Base-by-base conservation (phyloP, 2,888 invertebrate species). In the Oscheius sp. region DNA sequence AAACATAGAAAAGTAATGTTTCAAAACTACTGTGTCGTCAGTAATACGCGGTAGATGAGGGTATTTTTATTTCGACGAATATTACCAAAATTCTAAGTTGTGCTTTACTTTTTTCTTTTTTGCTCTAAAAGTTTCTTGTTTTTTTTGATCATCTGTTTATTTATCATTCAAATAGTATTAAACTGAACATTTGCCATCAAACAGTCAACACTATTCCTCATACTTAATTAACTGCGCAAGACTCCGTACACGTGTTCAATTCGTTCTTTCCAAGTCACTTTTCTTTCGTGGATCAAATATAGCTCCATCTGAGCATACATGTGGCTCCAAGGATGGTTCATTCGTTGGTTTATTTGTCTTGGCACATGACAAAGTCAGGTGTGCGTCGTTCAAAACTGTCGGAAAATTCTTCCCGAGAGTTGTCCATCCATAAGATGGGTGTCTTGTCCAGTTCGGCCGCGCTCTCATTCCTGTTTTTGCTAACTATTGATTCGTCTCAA, bases 401-500 rank as follows among this genome's bases (percentile, higher is more conserved):
- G 22, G 24, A 24, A 6, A 47, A 24, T 17, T 24, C 12, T 24
- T 47, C 47, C 12, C 3, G 4, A 47, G 20, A 47, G n/a, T n/a
- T n/a, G n/a, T n/a, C n/a, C n/a, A n/a, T 47, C 20, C 47, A 47
- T 22, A 47, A 47, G 47, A 47, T 47, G 47, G 36, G 22, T 24
- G 47, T 17, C 54, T 54, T 54, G 54, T 54, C 54, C 54, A 54
- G 54, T 54, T 54, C 54, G 32, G 4, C 28, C 50, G 50, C 50
- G 54, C 33, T 20, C 14, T 32, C 51, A 54, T 54, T 54, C 54
- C 54, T 54, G 54, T 54, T 54, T 54, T 54, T 54, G 54, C 54
- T n/a, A 54, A 54, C 54, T 54, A 54, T 54, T 36, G 54, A 54
- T 54, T 54, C 54, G 54, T n/a, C n/a, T n/a, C n/a, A n/a, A n/a